These are phyloP conservation scores for Epicauta chinensis DNA, from an alignment of 1,140 invertebrate genomes.

Conservation along the genomic window DNA sequence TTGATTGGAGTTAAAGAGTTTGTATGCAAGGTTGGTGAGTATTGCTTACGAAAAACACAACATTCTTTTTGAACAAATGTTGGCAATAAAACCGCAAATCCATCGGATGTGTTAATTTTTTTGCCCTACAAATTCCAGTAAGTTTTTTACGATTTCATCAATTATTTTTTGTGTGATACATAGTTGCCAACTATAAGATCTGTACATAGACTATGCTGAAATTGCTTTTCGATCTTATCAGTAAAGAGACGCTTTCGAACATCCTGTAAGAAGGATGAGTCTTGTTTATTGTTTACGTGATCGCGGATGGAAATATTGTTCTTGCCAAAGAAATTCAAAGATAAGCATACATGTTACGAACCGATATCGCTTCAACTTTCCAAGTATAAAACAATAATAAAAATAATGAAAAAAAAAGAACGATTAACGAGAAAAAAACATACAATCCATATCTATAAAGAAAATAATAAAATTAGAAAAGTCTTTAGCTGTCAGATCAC, in stretches of 20 bases:
- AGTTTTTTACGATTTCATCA: conserved; percentile 8
- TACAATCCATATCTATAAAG: conserved; percentile 20
- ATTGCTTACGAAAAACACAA: no score
- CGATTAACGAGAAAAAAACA: conserved; percentile 8
- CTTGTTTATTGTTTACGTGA: conserved; percentile 12
- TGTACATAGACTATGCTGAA: conserved; percentile 5
- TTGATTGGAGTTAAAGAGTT: no score
- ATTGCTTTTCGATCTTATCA: conserved; percentile 9
- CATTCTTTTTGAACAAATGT: no score
- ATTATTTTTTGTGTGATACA: conserved; percentile 13
- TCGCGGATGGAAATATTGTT: conserved; percentile 10
- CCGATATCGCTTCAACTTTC: no score
- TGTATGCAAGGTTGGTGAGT: no score
- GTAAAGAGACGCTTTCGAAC: background rate
- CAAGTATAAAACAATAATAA: no score
- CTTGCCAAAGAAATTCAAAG: background rate
- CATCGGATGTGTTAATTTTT: conserved; percentile 1
- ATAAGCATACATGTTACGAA: background rate
- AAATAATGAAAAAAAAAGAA: background rate
- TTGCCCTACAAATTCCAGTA: conserved; percentile 1
- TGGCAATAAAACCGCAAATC: conserved; percentile 13
- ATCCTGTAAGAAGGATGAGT: background rate
- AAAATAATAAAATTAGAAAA: conserved; percentile 29
- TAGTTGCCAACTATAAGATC: no score
- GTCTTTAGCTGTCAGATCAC: conserved; percentile 25